Base-by-base conservation (phyloP, 2,888 invertebrate species). In the Pterostichus niger region DNA sequence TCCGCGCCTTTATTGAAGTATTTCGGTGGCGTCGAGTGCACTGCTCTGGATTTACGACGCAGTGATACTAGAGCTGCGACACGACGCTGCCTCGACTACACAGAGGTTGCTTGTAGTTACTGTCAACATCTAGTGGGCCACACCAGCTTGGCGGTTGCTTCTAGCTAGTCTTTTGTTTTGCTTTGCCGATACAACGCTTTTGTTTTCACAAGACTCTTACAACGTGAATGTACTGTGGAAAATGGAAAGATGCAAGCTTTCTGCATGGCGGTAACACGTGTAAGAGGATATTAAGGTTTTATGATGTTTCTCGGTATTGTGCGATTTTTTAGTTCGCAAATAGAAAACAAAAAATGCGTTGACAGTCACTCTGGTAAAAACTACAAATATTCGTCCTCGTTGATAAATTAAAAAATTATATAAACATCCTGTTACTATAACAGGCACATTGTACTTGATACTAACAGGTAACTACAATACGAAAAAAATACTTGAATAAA, bases 1-100 rank as follows among this genome's bases (percentile, higher is more conserved):
- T 80, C 52, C 15, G 31, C 44, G 82, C 82, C 77, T 61, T 64
- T 83, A 83, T 83, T 83, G 83, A 83, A 77, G 77, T 52, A 81
- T 77, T 83, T 76, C 52, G 49, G 77, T 77, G 83, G 77, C 83
- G 49, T 77, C 64, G 59, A 83, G 83, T 68, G 77, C 83, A 76
- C 83, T 83, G 83, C 44, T n/a, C 52, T 15, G 75, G 15, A 71
- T 71, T 71, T 71, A 71, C 68, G 68, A 56, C 56, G 17, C 17
- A 6, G n/a, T 33, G n/a, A 31, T 64, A 64, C 40, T 64, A 11
- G 17, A 33, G 64, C 31, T 64, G 75, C 75, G 24, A 44, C 24
- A 3, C 24, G 24, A 24, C 24, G 24, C 68, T 71, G 33, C 44
- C 10, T 64, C 35, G n/a, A 3, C 59, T 59, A 33, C 64, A 64